Conservation (phyloP, 1,140 invertebrate genomes). For the Drosophila grimshawi region DNA sequence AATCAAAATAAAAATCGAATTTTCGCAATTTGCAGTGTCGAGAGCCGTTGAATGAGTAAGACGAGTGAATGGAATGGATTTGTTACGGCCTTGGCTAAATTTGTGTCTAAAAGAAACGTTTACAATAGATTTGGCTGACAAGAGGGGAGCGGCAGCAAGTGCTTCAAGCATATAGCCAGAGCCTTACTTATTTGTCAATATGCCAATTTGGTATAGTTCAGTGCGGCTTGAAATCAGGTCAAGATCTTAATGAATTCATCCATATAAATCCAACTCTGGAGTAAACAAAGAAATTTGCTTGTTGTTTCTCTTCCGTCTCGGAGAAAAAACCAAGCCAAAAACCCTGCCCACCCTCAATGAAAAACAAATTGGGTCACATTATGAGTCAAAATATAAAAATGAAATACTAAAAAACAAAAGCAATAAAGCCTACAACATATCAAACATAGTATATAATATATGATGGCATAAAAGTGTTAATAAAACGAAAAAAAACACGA, state of each 20-base stretch:
- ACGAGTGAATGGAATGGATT: conserved; percentile 67
- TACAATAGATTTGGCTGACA: conserved; percentile 30
- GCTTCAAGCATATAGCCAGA: conserved; percentile 22
- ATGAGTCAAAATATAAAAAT: conserved; percentile 1
- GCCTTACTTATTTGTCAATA: conserved; percentile 46
- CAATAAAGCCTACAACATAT: conserved; percentile 17
- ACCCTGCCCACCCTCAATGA: conserved; percentile 63
- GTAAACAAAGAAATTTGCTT: conserved; percentile 58
- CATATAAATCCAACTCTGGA: conserved; percentile 13
- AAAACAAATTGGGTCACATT: conserved; percentile 33
- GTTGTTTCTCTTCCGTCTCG: conserved; percentile 30
- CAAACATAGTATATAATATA: conserved; percentile 36
- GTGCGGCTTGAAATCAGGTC: conserved; percentile 47
- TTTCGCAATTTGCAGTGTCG: conserved; percentile 59
- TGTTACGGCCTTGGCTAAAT: conserved; percentile 65
- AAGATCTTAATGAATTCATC: conserved; percentile 55
- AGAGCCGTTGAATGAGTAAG: conserved; percentile 34
- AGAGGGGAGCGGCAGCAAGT: conserved; percentile 6
- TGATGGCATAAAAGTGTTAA: conserved; percentile 37
- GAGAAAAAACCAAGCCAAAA: conserved; percentile 22
- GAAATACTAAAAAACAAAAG: conserved; percentile 5
- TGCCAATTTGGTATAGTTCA: conserved; percentile 41
- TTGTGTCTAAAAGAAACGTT: conserved; percentile 34
- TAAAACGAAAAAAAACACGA: conserved; percentile 38
- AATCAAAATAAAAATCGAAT: conserved; percentile 50